Conservation (phyloP, 2,113 vertebrate genomes). For the Ranitomeya variabilis region DNA sequence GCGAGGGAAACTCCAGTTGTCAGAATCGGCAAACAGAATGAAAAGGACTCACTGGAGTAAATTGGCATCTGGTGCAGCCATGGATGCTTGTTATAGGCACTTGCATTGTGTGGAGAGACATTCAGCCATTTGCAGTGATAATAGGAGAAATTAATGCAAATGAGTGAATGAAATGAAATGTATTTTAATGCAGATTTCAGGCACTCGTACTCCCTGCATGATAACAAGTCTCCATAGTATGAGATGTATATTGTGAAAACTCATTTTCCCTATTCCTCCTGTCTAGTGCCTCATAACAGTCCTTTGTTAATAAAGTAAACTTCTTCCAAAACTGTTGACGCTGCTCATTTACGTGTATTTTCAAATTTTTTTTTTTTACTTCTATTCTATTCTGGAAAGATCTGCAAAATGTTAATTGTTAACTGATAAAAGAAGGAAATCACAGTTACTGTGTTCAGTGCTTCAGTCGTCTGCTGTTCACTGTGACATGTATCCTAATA, state of each 20-base stretch:
- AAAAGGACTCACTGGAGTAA: slow-evolving; percentile 85
- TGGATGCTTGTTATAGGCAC: slow-evolving; percentile 86
- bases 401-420: slow-evolving; percentile 92
- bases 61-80: slow-evolving; percentile 96
- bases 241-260: slow-evolving; percentile 96
- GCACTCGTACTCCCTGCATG: slow-evolving; percentile 92
- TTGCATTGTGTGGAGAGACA: slow-evolving; percentile 93
- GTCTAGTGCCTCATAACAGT: slow-evolving; percentile 94
- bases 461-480: slow-evolving; percentile 91
- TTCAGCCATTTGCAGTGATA: slow-evolving; percentile 97
- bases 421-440: slow-evolving; percentile 78
- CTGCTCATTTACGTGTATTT: slow-evolving; percentile 98
- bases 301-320: slow-evolving; percentile 98
- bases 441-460: slow-evolving; percentile 91
- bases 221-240: slow-evolving; percentile 99
- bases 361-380: slow-evolving; percentile 70
- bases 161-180: slow-evolving; percentile 96
- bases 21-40: slow-evolving; percentile 85
- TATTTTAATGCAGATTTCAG: slow-evolving; percentile 99
- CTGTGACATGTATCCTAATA: slow-evolving; percentile 85
- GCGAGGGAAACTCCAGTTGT: slow-evolving; percentile 85
- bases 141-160: slow-evolving; percentile 99
- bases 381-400: slow-evolving; percentile 78
- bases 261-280: slow-evolving; percentile 91
- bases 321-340: slow-evolving; percentile 96